A percentile compares a stretch with the other conserved stretches of the same genome.
Evolutionary conservation across 2,797 vertebrate species (phyloP).

Genomic region (Phalloptychus januarius): DNA sequence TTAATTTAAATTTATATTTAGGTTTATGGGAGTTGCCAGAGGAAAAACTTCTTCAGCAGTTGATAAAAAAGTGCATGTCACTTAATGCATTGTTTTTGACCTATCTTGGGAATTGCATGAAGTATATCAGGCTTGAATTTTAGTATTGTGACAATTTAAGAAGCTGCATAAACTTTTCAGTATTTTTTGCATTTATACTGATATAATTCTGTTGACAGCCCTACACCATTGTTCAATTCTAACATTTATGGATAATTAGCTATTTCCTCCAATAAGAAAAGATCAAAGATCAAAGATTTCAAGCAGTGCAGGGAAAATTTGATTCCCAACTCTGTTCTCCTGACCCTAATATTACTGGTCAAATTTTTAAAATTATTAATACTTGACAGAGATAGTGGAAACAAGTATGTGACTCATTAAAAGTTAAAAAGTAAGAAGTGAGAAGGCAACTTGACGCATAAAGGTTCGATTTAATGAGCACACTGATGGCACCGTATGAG

Average conservation of each 20-base stretch:
- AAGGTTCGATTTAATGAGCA: conserved; percentile 49
- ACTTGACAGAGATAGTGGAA: conserved; percentile 3
- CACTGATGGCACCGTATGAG: not conserved
- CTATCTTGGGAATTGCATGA: not conserved
- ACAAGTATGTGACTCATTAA: conserved; percentile 15
- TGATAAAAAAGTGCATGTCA: not conserved
- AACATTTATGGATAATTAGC: not conserved
- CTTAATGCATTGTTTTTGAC: not conserved
- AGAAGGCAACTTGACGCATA: conserved; percentile 28
- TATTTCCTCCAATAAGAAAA: not conserved
- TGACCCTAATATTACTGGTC: not conserved
- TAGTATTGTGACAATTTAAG: not conserved
- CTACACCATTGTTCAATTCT: not conserved
- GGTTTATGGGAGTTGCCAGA: not conserved
- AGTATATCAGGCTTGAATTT: not conserved
- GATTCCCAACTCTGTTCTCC: conserved; percentile 10
- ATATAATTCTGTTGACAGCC: not conserved
- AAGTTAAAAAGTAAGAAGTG: conserved; percentile 17
- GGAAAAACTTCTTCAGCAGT: not conserved
- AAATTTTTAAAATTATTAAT: conserved; percentile 13
- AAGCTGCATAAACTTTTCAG: not conserved
- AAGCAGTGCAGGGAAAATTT: not conserved
- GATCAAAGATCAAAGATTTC: not conserved
- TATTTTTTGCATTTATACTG: not conserved
- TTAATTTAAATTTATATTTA: not conserved